Percentiles rank a stretch among this genome's conserved stretches.
Conservation (phyloP, 2,888 invertebrate genomes). For the Aphodius sticticus region DNA sequence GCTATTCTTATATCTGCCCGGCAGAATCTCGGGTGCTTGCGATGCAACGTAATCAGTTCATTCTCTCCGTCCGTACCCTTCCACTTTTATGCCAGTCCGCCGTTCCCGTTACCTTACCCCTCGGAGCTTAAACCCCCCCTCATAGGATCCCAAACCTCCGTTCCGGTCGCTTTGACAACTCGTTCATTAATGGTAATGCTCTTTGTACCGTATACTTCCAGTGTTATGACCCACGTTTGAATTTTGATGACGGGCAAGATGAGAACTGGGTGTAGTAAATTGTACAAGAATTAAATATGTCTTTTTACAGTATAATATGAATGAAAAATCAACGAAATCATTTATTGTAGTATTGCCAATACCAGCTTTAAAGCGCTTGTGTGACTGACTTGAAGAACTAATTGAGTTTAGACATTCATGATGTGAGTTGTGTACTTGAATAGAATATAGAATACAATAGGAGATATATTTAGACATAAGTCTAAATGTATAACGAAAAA, state of each 20-base stretch:
- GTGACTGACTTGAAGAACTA: too few relatives aligned
- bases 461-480: too few relatives aligned
- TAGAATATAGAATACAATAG: too few relatives aligned
- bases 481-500: too few relatives aligned
- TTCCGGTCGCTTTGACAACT: constrained; percentile 4
- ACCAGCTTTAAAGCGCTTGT: too few relatives aligned
- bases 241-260: not conserved
- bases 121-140: not conserved
- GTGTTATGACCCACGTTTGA: not conserved
- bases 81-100: not conserved
- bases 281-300: not conserved
- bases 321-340: not conserved
- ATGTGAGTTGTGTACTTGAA: too few relatives aligned
- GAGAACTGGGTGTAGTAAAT: not conserved
- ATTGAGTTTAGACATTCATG: too few relatives aligned
- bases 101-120: not conserved
- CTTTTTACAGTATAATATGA: not conserved
- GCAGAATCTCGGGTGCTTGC: constrained; percentile 32
- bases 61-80: not conserved
- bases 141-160: not conserved
- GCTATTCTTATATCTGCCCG: constrained; percentile 38
- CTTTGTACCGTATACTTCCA: not conserved
- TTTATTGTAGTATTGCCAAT: too few relatives aligned
- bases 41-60: constrained; percentile 33
- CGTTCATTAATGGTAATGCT: not conserved